Conservation (phyloP, 2,888 invertebrate genomes). For the Dorcus hopei region DNA sequence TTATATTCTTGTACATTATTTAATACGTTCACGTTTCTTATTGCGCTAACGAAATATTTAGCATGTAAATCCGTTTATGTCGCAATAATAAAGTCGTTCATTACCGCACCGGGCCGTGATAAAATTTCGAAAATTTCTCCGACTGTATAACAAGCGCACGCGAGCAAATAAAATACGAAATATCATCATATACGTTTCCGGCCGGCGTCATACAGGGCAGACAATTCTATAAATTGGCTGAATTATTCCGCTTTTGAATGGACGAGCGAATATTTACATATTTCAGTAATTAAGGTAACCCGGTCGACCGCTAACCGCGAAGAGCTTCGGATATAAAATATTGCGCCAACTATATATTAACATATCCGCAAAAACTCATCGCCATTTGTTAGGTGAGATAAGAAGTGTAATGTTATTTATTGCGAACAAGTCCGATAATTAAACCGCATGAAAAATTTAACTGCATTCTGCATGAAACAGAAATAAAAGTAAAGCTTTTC, state of each 20-base stretch:
- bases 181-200: constrained; percentile 37
- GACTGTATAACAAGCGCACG: not conserved
- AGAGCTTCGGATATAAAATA: constrained; percentile 34
- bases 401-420: constrained; percentile 39
- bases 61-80: no score
- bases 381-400: constrained; percentile 40
- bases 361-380: constrained; percentile 38
- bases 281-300: constrained; percentile 46
- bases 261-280: constrained; percentile 42
- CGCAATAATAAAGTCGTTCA: no score
- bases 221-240: constrained; percentile 42
- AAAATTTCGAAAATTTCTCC: no score
- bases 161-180: constrained; percentile 13
- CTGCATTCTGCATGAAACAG: constrained; percentile 26
- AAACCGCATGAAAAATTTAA: constrained; percentile 35
- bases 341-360: constrained; percentile 37
- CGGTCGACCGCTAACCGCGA: constrained; percentile 22
- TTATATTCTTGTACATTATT: no score
- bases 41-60: no score
- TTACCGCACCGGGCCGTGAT: no score
- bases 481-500: not conserved
- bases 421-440: constrained; percentile 31
- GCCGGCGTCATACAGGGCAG: constrained; percentile 32
- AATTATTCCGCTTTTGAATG: constrained; percentile 43
- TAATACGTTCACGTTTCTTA: no score